A percentile compares a stretch with the other conserved stretches of the same genome.
phyloP scores from a whole-genome alignment of 2,113 vertebrate species.

The Saguinus imperator region DNA sequence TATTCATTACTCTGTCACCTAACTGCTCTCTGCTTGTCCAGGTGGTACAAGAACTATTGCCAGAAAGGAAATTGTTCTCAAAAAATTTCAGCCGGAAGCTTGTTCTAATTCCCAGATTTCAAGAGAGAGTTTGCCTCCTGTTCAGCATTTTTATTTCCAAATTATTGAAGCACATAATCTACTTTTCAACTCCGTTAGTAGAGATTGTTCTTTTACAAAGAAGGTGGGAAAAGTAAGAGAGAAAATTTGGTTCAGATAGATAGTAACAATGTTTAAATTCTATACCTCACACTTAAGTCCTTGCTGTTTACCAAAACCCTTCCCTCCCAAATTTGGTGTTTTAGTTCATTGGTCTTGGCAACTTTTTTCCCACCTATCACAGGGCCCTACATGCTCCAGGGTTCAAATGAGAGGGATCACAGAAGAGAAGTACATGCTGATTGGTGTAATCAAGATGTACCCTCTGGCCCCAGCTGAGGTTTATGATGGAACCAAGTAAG shows the following conservation, averaged over 20 bases:
- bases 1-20: background rate
- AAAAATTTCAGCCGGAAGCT: background rate
- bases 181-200: background rate
- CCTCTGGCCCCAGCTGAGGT: background rate
- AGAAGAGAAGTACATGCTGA: background rate
- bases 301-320: background rate
- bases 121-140: background rate
- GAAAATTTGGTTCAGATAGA: background rate
- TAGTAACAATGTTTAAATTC: background rate
- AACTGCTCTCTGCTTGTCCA: background rate
- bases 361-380: background rate
- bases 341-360: background rate
- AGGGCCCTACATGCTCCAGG: background rate
- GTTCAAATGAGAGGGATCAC: background rate
- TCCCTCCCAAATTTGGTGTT: background rate
- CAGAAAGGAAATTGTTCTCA: background rate
- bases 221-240: background rate
- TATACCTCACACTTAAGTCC: background rate
- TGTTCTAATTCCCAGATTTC: background rate
- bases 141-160: background rate
- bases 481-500: background rate
- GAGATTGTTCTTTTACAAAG: background rate
- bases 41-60: background rate
- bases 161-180: background rate
- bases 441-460: background rate